Evolutionary conservation across 2,797 vertebrate genomes (phyloP).

Genomic region (Benthosema pterotum): DNA sequence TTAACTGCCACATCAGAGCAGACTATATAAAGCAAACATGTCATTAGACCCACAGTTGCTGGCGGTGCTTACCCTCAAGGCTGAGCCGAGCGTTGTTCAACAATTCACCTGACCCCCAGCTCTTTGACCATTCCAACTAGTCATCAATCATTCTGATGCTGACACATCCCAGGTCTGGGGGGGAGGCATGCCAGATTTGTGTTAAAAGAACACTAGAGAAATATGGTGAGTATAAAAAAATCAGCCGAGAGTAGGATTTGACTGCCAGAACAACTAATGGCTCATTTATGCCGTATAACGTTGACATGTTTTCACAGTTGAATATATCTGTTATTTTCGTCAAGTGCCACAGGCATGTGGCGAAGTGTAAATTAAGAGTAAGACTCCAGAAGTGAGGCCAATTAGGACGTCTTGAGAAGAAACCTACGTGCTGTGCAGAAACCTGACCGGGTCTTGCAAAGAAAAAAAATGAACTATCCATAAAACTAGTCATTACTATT

Average conservation of each 20-base stretch:
- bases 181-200: slow-evolving; percentile 8
- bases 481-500: not conserved
- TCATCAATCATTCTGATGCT: slow-evolving; percentile 55
- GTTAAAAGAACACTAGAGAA: slow-evolving; percentile 7
- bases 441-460: no score
- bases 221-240: slow-evolving; percentile 32
- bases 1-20: slow-evolving; percentile 79
- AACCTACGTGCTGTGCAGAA: no score
- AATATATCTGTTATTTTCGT: no score
- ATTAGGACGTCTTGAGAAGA: no score
- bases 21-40: slow-evolving; percentile 73
- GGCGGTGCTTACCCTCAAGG: slow-evolving; percentile 63
- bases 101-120: slow-evolving; percentile 62
- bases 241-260: slow-evolving; percentile 1
- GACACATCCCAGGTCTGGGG: slow-evolving; percentile 12
- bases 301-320: no score
- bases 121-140: slow-evolving; percentile 51
- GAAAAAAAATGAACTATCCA: no score
- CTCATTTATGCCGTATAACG: no score
- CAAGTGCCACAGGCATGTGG: no score
- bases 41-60: slow-evolving; percentile 73
- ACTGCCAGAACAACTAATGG: not conserved
- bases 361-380: no score
- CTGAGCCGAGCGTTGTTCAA: slow-evolving; percentile 61
- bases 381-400: no score